Evolutionary conservation across 2,113 vertebrate species (phyloP).

Genomic region (Aptenodytes patagonicus): DNA sequence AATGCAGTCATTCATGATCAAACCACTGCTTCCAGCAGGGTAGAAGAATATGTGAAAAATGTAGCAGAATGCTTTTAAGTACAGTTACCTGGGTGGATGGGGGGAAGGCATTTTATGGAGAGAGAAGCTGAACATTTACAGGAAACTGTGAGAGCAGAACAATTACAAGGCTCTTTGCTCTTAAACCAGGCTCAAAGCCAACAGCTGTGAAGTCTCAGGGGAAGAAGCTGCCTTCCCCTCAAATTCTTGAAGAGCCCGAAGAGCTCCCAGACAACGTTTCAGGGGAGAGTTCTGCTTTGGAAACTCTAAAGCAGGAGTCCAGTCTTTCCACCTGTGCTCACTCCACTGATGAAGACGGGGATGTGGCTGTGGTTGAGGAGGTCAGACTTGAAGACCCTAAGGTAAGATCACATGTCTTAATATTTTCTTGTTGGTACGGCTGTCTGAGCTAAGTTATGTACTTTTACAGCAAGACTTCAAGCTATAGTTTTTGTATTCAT

Average conservation of each 20-base stretch:
- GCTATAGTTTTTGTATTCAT: neutral
- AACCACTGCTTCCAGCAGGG: neutral
- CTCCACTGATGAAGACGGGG: slow-evolving; percentile 2
- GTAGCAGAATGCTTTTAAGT: neutral
- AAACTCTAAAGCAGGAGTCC: slow-evolving; percentile 34
- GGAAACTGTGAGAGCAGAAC: neutral
- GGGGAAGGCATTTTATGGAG: neutral
- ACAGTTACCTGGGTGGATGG: neutral
- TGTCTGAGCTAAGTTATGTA: neutral
- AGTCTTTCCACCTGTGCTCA: neutral
- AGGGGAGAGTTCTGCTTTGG: neutral
- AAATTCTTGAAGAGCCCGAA: slow-evolving; percentile 28
- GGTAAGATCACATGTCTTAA: slow-evolving; percentile 46
- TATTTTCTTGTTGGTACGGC: neutral
- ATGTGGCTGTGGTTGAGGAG: slow-evolving; percentile 78
- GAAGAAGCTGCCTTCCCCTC: slow-evolving; percentile 29
- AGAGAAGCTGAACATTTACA: neutral
- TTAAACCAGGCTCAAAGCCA: slow-evolving; percentile 57
- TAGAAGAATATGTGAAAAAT: neutral
- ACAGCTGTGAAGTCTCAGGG: slow-evolving; percentile 11
- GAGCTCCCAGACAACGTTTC: neutral
- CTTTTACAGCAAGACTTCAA: neutral
- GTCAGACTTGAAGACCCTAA: slow-evolving; percentile 61
- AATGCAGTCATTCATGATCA: neutral
- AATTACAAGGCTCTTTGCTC: neutral